Evolutionary conservation across 2,113 vertebrate species (phyloP).

Genomic region (Mirounga angustirostris): DNA sequence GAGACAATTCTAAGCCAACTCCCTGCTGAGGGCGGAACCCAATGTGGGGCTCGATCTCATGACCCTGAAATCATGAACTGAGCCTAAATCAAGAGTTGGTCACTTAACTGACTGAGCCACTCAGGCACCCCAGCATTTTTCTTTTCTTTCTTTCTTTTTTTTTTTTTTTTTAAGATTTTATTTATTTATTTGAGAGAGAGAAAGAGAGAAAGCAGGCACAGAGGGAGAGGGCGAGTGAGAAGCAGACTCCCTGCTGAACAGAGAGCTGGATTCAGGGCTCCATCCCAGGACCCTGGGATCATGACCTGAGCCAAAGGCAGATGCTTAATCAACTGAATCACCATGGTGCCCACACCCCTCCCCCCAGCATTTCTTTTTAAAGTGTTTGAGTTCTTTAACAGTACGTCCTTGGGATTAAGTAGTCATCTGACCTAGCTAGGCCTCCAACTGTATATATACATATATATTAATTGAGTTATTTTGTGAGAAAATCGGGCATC

Average conservation of each 20-base stretch:
- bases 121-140: not conserved
- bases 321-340: not conserved
- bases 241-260: too few relatives aligned
- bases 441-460: not conserved
- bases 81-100: too few relatives aligned
- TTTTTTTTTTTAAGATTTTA: not conserved
- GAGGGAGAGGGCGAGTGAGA: too few relatives aligned
- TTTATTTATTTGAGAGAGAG: too few relatives aligned
- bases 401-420: not conserved
- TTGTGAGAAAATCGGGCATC: not conserved
- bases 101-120: not conserved
- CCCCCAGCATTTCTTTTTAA: not conserved
- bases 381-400: not conserved
- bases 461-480: not conserved
- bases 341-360: too few relatives aligned
- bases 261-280: too few relatives aligned
- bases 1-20: too few relatives aligned
- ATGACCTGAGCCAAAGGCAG: not conserved
- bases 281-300: not conserved
- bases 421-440: not conserved
- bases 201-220: too few relatives aligned
- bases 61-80: too few relatives aligned
- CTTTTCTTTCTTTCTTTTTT: not conserved
- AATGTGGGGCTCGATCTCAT: too few relatives aligned
- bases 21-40: too few relatives aligned